Evolutionary conservation across 2,113 vertebrate species (phyloP).

Genomic region (Zapornia atra): DNA sequence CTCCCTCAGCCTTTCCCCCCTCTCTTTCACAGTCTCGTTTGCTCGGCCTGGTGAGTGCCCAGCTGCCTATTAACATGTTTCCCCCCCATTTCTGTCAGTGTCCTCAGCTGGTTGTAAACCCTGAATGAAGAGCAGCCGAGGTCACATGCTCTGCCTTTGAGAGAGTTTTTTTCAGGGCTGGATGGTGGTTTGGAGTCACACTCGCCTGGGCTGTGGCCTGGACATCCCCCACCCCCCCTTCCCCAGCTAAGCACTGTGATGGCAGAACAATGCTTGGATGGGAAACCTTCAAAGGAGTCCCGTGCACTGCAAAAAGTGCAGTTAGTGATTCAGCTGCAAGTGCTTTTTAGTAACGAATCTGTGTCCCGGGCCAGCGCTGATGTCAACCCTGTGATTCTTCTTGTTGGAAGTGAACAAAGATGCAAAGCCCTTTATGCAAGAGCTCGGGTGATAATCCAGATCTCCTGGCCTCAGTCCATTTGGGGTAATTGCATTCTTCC

Average conservation of each 20-base stretch:
- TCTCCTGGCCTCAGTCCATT: neutral
- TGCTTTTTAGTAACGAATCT: neutral
- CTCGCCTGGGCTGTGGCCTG: neutral
- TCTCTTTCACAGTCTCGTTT: neutral
- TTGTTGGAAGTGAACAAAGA: neutral
- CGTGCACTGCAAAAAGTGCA: neutral
- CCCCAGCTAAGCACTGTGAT: neutral
- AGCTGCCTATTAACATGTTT: slow-evolving; percentile 3
- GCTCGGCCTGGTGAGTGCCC: neutral
- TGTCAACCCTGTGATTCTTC: neutral
- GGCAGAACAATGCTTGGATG: neutral
- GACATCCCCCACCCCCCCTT: neutral
- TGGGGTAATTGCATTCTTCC: slow-evolving; percentile 21
- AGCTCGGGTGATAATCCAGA: slow-evolving; percentile 7
- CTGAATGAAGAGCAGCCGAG: slow-evolving; percentile 1
- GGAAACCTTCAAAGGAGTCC: neutral
- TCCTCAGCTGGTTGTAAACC: slow-evolving; percentile 36
- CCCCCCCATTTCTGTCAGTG: neutral
- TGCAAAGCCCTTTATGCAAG: slow-evolving; percentile 4
- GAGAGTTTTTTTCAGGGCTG: neutral
- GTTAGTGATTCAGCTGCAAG: neutral
- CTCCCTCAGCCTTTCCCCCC: neutral
- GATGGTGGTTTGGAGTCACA: neutral
- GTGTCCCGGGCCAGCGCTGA: neutral
- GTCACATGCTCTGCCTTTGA: neutral